These are phyloP conservation scores for Danio jaintianensis DNA, from an alignment of 2,797 vertebrate genomes.

Conservation along the genomic window DNA sequence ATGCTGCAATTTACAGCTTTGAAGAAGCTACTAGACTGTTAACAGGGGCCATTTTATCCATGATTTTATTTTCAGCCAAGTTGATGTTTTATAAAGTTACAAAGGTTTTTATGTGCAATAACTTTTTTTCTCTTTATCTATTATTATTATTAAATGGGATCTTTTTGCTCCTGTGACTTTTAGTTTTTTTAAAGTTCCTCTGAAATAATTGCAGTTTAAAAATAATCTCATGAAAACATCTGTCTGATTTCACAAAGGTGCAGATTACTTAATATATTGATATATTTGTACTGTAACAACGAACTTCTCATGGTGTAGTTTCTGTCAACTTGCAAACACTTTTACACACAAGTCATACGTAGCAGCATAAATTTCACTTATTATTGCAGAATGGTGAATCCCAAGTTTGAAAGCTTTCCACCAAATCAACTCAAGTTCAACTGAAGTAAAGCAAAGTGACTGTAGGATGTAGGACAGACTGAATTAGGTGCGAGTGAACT, in stretches of 20 bases:
- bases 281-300: neutral
- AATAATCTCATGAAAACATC: neutral
- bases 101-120: neutral
- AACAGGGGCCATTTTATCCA: neutral
- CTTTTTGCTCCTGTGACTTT: neutral
- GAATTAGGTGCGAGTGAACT: conserved; percentile 59
- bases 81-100: neutral
- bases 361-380: neutral
- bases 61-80: neutral
- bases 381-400: neutral
- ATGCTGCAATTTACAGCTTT: neutral
- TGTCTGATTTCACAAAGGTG: neutral
- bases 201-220: no score
- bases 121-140: neutral
- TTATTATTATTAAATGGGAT: neutral
- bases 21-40: neutral
- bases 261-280: neutral
- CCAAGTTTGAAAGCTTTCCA: neutral
- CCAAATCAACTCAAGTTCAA: neutral
- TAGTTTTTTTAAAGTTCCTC: neutral
- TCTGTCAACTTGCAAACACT: neutral
- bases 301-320: neutral
- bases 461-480: neutral
- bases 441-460: neutral
- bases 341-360: no score